These are phyloP conservation scores for Thumatha senex DNA, from an alignment of 2,888 invertebrate species.

Conservation along the genomic window DNA sequence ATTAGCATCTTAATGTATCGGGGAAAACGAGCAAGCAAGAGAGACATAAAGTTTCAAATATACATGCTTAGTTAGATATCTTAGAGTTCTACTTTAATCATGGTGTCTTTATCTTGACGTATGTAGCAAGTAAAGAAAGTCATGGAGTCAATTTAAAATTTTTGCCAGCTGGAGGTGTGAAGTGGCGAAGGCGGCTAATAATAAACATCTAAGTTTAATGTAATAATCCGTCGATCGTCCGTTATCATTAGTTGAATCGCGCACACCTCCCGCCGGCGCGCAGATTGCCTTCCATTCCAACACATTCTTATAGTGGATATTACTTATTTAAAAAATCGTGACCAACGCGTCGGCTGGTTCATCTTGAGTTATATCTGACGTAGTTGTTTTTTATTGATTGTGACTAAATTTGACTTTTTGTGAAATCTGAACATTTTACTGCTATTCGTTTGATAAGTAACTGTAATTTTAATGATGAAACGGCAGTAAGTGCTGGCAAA, in stretches of 20 bases:
- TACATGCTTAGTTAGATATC: background rate
- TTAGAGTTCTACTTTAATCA: background rate
- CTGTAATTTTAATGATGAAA: conserved; percentile 4
- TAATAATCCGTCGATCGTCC: conserved; percentile 78
- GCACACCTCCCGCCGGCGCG: conserved; percentile 75
- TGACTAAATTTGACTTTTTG: conserved; percentile 17
- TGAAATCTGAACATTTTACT: conserved; percentile 17
- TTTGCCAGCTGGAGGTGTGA: conserved; percentile 61
- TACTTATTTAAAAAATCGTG: conserved; percentile 42
- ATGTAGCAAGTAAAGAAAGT: background rate
- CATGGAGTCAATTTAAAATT: conserved; percentile 26
- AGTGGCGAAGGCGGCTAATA: conserved; percentile 55
- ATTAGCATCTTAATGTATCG: conserved; percentile 7
- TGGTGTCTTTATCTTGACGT: background rate
- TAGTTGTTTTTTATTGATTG: conserved; percentile 16
- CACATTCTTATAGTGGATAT: conserved; percentile 70
- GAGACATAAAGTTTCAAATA: background rate
- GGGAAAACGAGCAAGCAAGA: conserved; percentile 2
- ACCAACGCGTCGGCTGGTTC: conserved; percentile 22
- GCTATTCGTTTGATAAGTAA: conserved; percentile 14
- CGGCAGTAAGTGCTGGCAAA: background rate
- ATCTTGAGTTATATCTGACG: conserved; percentile 25
- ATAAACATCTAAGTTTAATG: conserved; percentile 71
- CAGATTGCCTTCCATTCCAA: conserved; percentile 64
- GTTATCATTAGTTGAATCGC: conserved; percentile 79